These are phyloP conservation scores for Esox masquinongy DNA, from an alignment of 2,797 vertebrate genomes.

Conservation along the genomic window DNA sequence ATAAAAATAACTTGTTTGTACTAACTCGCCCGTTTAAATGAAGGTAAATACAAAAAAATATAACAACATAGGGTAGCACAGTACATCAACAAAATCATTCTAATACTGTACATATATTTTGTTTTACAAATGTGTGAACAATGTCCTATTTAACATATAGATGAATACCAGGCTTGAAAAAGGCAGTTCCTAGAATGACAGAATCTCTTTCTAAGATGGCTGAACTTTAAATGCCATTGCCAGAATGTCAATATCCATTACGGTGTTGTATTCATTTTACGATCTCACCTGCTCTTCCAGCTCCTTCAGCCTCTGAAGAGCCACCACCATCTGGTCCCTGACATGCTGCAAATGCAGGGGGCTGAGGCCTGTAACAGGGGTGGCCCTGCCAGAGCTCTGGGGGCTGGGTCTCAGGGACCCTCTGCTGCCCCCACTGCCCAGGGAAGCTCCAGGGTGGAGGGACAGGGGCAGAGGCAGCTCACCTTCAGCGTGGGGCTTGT, in stretches of 20 bases:
- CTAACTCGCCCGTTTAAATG: too few species aligned
- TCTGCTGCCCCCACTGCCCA: constrained; percentile 76
- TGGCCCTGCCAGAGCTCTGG: constrained; percentile 86
- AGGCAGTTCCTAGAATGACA: not conserved
- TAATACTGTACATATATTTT: not conserved
- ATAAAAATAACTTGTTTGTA: too few species aligned
- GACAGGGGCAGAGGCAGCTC: constrained; percentile 67
- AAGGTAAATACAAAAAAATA: too few species aligned
- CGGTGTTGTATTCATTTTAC: not conserved
- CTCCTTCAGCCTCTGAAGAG: constrained; percentile 91
- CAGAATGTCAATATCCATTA: not conserved
- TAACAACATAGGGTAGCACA: not conserved
- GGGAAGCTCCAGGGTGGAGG: constrained; percentile 72
- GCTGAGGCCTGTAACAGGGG: constrained; percentile 83
- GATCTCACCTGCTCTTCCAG: constrained; percentile 92
- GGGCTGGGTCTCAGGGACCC: constrained; percentile 86
- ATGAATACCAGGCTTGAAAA: not conserved
- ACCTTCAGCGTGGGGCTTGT: constrained; percentile 65
- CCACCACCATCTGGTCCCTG: constrained; percentile 95
- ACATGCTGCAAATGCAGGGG: constrained; percentile 89
- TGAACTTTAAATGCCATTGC: not conserved
- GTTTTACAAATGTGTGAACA: not conserved
- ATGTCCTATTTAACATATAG: not conserved
- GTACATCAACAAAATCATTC: not conserved
- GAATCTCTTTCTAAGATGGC: not conserved